Percentiles rank a stretch among this genome's conserved stretches.
Evolutionary conservation across 1,140 invertebrate species (phyloP).

Genomic region (Bradysia coprophila): DNA sequence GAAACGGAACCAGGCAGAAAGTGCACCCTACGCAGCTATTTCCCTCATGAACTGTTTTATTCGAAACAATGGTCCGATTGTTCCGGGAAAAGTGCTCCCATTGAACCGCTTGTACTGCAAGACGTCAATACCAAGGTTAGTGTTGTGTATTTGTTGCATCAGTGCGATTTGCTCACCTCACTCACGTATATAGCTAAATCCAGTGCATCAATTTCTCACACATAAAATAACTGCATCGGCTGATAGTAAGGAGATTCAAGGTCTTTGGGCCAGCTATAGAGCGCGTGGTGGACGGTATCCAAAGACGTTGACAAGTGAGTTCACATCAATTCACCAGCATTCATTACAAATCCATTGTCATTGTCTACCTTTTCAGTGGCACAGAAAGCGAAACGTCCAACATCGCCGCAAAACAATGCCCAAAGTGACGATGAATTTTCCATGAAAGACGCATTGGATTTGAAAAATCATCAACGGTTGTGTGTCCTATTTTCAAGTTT

Average conservation of each 20-base stretch:
- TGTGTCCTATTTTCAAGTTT: constrained; percentile 87
- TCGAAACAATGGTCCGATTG: constrained; percentile 33
- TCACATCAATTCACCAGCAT: not conserved
- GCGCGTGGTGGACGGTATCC: constrained; percentile 60
- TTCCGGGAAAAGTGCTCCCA: constrained; percentile 10
- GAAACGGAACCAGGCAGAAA: constrained; percentile 66
- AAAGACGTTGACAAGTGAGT: constrained; percentile 15
- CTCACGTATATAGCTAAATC: constrained; percentile 8
- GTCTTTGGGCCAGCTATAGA: constrained; percentile 64
- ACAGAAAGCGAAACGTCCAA: not conserved
- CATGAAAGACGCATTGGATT: constrained; percentile 61
- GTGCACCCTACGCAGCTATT: constrained; percentile 56
- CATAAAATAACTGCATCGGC: constrained; percentile 42
- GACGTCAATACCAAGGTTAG: constrained; percentile 3
- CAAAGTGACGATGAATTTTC: constrained; percentile 10
- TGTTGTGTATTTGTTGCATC: not conserved
- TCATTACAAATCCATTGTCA: not conserved
- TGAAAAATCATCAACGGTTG: constrained; percentile 71
- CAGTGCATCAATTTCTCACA: constrained; percentile 50
- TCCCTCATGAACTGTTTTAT: constrained; percentile 63
- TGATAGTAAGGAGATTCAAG: constrained; percentile 45
- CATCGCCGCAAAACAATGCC: constrained; percentile 3
- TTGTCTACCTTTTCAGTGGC: not conserved
- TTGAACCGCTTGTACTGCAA: not conserved
- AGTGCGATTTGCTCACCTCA: not conserved